Evolutionary conservation across 2,797 vertebrate genomes (phyloP), one percentile per base, ranked within the genome.

Genomic region (Sebastes flavidus): DNA sequence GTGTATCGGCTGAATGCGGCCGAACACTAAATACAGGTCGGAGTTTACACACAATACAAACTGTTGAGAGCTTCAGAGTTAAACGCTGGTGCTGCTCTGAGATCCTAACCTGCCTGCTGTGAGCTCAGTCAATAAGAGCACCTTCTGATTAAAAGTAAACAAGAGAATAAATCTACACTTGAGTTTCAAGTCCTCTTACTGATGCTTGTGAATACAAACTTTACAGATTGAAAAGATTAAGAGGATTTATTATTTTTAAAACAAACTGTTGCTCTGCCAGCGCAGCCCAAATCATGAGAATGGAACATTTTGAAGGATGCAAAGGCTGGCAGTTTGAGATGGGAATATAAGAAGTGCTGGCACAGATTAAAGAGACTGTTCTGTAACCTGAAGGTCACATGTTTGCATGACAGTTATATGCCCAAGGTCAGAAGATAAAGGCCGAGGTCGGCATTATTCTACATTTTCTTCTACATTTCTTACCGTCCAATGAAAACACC

Each of bases 11-110:
- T 46, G 9, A 4, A 24, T 1, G 38, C 70, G 20, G 67, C 70
- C 10, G 25, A 63, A 81, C 34, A 76, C 82, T 62, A 85, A 89
- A 92, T 86, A 81, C 87, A 65, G 84, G 86, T 56, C n/a, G 14
- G 82, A 70, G 81, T 91, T 90, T 84, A 88, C 80, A 85, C 88
- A 74, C 70, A 60, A 87, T 27, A 90, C 77, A 81, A 72, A 65
- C 65, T 14, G 55, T 46, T 2, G 6, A 72, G 67, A 25, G 66
- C 25, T 27, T 60, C 42, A 16, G 58, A 49, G 72, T 54, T 8
- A 78, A 46, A 30, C 4, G 62, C 67, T 62, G 29, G 22, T 25
- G 70, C 1, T 4, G 49, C 65, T 70, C 25, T 13, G 58, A 78
- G 61, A 65, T 69, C 65, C 54, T 30, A 68, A 66, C 34, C 29